Percentiles rank a stretch among this genome's conserved stretches.
phyloP scores from a whole-genome alignment of 2,113 vertebrate genomes.

The Neodontobutis hainanensis region DNA sequence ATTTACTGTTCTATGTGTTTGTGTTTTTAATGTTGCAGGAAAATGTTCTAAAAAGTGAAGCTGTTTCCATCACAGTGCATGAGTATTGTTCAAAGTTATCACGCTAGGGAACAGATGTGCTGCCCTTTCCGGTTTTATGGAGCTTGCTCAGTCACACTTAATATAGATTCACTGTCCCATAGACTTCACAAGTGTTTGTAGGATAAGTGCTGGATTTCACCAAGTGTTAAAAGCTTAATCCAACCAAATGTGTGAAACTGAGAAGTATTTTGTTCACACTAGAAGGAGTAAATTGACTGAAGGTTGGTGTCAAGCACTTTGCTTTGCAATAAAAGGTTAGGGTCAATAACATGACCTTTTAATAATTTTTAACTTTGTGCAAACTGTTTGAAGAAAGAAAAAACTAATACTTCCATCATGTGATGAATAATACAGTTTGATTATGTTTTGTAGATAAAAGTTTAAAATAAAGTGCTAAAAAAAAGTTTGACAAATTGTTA shows the following conservation, averaged over 20 bases:
- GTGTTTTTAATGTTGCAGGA: not conserved
- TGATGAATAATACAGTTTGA: not conserved
- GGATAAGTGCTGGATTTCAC: constrained; percentile 75
- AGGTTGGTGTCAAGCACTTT: constrained; percentile 70
- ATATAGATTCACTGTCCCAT: constrained; percentile 70
- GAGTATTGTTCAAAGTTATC: constrained; percentile 64
- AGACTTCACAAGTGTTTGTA: constrained; percentile 73
- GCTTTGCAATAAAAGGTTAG: constrained; percentile 51
- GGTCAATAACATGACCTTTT: constrained; percentile 65
- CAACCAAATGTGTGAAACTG: constrained; percentile 80
- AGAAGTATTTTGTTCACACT: constrained; percentile 80
- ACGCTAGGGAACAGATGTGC: constrained; percentile 71
- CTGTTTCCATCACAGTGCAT: constrained; percentile 29
- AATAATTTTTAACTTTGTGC: constrained; percentile 69
- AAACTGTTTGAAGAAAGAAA: constrained; percentile 44
- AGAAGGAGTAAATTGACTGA: constrained; percentile 74
- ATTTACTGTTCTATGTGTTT: constrained; percentile 26
- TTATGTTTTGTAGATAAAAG: not conserved
- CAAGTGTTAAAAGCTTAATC: constrained; percentile 81
- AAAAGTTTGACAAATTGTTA: constrained; percentile 36
- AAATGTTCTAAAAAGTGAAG: constrained; percentile 30
- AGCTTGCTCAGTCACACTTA: constrained; percentile 71
- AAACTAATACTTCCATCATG: not conserved
- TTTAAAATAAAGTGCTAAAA: constrained; percentile 5
- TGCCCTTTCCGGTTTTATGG: constrained; percentile 53